Base-by-base conservation (phyloP, 2,888 invertebrate species). In the Dynastes hyllus region DNA sequence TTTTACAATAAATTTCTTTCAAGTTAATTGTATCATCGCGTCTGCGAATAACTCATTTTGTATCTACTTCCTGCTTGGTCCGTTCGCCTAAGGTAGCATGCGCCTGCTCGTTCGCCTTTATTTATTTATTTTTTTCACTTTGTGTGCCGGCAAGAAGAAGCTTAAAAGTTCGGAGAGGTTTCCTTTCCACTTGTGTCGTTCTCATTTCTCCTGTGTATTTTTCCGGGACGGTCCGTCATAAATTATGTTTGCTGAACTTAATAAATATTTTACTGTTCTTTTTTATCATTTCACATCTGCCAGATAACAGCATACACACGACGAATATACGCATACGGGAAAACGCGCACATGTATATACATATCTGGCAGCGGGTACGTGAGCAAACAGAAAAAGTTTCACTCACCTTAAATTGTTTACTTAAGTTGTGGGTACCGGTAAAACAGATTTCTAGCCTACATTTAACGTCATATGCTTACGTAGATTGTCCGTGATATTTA, bases 241-340 rank as follows among this genome's bases (percentile, higher is more conserved):
- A 77, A 65, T 77, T 77, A 58, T 77, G 77, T 77, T 77, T 77
- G 69, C 67, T 58, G 40, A 77, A 77, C 53, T 66, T 77, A 67
- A 77, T 77, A 69, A 69, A 77, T 77, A 77, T 76, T 76, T 76
- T 55, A 76, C 66, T 69, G 77, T 67, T 77, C 66, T 77, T 77
- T 77, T 77, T 69, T 67, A 66, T 76, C 45, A 77, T 77, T 77
- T 77, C 73, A 27, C 73, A 40, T 73, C 40, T 16, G 73, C 73
- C 40, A 58, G 73, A 51, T 51, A 69, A 51, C 69, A 69, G 29
- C 27, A 27, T 69, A 69, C 50, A 51, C 70, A 45, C 3, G 37
- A 37, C 22, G 58, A 45, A 40, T 29, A 37, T 61, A 27, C 32
- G 32, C 27, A 8, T 45, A 67, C 66, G n/a, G 51, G 45, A 8